These are phyloP conservation scores for Podocnemis expansa DNA, from an alignment of 2,113 vertebrate genomes.

Conservation along the genomic window DNA sequence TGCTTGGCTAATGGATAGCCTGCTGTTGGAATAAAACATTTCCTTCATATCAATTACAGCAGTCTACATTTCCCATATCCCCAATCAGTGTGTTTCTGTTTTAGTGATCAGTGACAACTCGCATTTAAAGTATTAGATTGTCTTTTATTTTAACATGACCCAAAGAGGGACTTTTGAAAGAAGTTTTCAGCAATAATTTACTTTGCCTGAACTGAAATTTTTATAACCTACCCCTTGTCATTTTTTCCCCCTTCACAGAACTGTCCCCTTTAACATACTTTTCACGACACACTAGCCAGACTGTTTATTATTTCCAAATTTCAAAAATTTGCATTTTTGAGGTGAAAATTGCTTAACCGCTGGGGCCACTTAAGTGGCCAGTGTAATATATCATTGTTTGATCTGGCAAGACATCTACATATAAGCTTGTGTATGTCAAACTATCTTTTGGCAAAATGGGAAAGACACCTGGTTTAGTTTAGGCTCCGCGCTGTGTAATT, in stretches of 20 bases:
- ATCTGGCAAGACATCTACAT: constrained; percentile 73
- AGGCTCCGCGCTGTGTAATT: constrained; percentile 63
- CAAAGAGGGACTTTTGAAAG: constrained; percentile 53
- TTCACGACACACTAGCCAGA: constrained; percentile 63
- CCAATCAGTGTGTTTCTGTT: constrained; percentile 40
- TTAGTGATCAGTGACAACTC: constrained; percentile 23
- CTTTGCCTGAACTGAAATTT: constrained; percentile 64
- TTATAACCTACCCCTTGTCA: constrained; percentile 69
- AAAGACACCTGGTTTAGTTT: constrained; percentile 77
- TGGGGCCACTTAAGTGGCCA: constrained; percentile 64
- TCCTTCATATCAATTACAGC: constrained; percentile 2
- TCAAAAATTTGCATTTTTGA: constrained; percentile 47
- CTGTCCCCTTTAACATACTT: constrained; percentile 65
- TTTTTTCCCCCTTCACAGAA: constrained; percentile 55
- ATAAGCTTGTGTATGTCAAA: constrained; percentile 73
- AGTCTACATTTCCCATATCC: constrained; percentile 32
- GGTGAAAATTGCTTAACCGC: constrained; percentile 65
- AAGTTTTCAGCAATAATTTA: constrained; percentile 71
- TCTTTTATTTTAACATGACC: constrained; percentile 47
- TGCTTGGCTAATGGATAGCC: background rate
- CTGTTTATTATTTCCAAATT: constrained; percentile 71
- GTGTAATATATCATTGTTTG: constrained; percentile 72
- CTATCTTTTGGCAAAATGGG: constrained; percentile 65
- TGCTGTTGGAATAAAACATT: background rate
- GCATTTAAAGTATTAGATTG: constrained; percentile 31